phyloP scores from a whole-genome alignment of 2,888 invertebrate genomes.

The Oligia latruncula region DNA sequence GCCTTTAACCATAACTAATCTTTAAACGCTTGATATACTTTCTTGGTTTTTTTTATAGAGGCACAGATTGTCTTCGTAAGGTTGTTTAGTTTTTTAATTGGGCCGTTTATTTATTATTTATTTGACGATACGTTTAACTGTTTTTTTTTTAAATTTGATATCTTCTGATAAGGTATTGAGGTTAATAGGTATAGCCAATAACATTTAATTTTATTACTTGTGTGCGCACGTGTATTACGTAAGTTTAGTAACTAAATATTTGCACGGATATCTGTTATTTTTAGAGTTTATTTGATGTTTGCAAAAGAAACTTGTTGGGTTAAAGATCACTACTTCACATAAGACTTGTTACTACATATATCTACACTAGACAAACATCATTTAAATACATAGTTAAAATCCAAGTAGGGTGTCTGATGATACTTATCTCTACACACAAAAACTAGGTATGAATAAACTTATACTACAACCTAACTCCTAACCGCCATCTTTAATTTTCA shows the following conservation, averaged over 20 bases:
- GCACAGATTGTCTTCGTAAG: conserved; percentile 32
- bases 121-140: conserved; percentile 18
- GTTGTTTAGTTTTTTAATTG: conserved; percentile 52
- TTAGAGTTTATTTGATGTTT: conserved; percentile 19
- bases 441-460: not conserved
- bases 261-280: conserved; percentile 30
- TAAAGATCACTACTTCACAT: conserved; percentile 41
- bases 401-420: not conserved
- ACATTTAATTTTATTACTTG: conserved; percentile 34
- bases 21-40: conserved; percentile 69
- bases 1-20: conserved; percentile 69
- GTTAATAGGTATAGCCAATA: conserved; percentile 50
- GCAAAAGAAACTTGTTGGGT: conserved; percentile 28
- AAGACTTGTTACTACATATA: conserved; percentile 3
- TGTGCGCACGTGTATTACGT: conserved; percentile 24
- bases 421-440: not conserved
- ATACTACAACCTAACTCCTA: not conserved
- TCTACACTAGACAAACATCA: not conserved
- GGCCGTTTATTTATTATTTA: conserved; percentile 37
- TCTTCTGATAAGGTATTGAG: conserved; percentile 44
- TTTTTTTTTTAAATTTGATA: conserved; percentile 27
- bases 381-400: not conserved
- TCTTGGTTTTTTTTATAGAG: conserved; percentile 47
- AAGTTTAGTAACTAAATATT: conserved; percentile 41
- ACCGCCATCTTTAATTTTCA: not conserved